phyloP scores from a whole-genome alignment of 2,797 vertebrate genomes.

The Tokudaia muenninki region DNA sequence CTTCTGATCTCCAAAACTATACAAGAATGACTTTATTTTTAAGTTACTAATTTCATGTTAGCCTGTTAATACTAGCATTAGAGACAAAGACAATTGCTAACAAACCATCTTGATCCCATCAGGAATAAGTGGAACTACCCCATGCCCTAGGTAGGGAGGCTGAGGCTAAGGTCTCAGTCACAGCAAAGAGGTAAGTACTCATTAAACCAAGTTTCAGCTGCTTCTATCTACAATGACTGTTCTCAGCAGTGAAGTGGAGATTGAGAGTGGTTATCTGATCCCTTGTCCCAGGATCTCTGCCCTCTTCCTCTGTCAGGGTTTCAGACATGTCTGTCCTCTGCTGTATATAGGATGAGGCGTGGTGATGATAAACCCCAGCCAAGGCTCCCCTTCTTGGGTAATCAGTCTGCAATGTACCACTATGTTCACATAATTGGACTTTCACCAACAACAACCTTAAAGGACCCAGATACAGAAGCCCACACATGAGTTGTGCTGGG shows the following conservation, averaged over 20 bases:
- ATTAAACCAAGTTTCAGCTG: neutral
- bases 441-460: neutral
- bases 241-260: neutral
- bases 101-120: neutral
- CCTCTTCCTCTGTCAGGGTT: neutral
- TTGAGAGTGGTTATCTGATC: too few relatives aligned
- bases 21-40: neutral
- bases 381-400: neutral
- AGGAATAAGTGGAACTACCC: neutral
- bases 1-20: neutral
- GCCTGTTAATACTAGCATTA: neutral
- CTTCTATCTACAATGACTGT: neutral
- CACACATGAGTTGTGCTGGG: neutral
- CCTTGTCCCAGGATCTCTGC: neutral
- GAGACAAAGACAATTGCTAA: neutral
- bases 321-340: neutral
- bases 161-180: neutral
- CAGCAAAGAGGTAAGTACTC: neutral
- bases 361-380: too few relatives aligned
- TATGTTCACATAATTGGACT: neutral
- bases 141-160: neutral
- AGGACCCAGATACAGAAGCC: neutral
- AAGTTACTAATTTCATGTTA: neutral
- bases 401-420: neutral
- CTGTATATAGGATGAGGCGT: fast-evolving